Conservation (phyloP, 2,888 invertebrate species). For the Clepsis dumicolana region DNA sequence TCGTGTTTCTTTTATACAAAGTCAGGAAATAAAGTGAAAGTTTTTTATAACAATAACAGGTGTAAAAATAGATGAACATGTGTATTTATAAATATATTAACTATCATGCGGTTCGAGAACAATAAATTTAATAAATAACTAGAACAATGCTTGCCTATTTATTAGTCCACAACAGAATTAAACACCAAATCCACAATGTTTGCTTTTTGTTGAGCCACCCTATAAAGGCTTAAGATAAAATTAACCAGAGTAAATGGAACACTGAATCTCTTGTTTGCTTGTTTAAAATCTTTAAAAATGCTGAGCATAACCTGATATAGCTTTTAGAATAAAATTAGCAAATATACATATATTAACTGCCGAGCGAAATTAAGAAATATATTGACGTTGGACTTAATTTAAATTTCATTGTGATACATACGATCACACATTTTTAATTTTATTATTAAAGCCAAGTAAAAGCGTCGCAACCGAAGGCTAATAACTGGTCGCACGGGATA, state of each 20-base stretch:
- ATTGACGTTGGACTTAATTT: background rate
- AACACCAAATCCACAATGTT: slow-evolving; percentile 5
- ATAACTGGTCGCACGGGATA: too few relatives aligned
- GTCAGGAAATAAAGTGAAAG: slow-evolving; percentile 2
- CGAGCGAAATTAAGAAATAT: background rate
- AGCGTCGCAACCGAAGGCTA: too few relatives aligned
- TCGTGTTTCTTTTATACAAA: background rate
- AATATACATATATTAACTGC: background rate
- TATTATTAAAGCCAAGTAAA: background rate
- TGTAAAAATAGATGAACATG: slow-evolving; percentile 25
- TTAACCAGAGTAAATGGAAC: background rate
- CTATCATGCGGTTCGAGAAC: background rate
- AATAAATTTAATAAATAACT: slow-evolving; percentile 25
- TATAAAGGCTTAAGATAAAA: background rate
- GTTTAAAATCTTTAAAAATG: background rate
- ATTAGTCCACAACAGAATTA: slow-evolving; percentile 1
- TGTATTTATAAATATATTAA: slow-evolving; percentile 11
- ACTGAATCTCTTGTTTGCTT: background rate
- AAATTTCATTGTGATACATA: background rate
- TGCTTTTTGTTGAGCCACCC: background rate
- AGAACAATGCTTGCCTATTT: slow-evolving; percentile 13
- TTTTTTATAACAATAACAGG: slow-evolving; percentile 27
- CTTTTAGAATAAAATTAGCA: background rate
- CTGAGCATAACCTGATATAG: background rate
- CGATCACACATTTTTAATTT: background rate